Percentiles rank a stretch among this genome's conserved stretches.
Evolutionary conservation across 2,888 invertebrate species (phyloP).

Genomic region (Lasioglossum pauxillum): DNA sequence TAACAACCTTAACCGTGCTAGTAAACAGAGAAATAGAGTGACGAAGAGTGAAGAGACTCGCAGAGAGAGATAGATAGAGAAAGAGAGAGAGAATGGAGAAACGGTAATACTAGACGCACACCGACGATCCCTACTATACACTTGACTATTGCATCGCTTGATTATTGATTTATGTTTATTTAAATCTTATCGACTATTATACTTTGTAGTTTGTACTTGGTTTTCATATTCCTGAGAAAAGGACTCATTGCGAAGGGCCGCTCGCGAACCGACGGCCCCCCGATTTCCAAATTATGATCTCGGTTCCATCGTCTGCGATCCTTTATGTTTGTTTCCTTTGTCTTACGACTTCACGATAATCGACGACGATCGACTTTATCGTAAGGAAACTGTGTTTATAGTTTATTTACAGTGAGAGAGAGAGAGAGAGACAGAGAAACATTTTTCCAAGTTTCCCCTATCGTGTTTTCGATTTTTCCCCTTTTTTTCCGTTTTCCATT

Average conservation of each 20-base stretch:
- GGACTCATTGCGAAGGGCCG: conserved; percentile 71
- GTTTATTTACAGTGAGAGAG: not conserved
- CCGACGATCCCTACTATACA: conserved; percentile 71
- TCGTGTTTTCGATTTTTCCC: not conserved
- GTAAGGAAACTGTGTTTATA: conserved; percentile 1
- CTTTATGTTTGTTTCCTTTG: not conserved
- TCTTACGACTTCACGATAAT: not conserved
- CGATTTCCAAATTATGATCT: conserved; percentile 48
- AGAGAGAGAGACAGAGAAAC: not conserved
- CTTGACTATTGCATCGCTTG: conserved; percentile 81
- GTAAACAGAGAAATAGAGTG: conserved; percentile 21
- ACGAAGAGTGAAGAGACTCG: not conserved
- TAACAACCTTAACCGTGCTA: conserved; percentile 25
- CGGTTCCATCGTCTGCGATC: conserved; percentile 41
- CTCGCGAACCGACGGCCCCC: conserved; percentile 34
- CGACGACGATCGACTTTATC: not conserved
- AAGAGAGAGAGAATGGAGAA: conserved; percentile 18
- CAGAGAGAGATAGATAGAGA: not conserved
- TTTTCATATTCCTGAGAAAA: conserved; percentile 83
- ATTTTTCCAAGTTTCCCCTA: conserved; percentile 68
- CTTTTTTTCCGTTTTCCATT: conserved; percentile 29
- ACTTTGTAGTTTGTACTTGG: conserved; percentile 84
- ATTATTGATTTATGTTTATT: conserved; percentile 78
- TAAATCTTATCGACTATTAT: conserved; percentile 82
- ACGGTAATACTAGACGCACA: conserved; percentile 57